Base-by-base conservation (phyloP, 2,113 vertebrate genomes). In the Oncorhynchus gorbuscha region DNA sequence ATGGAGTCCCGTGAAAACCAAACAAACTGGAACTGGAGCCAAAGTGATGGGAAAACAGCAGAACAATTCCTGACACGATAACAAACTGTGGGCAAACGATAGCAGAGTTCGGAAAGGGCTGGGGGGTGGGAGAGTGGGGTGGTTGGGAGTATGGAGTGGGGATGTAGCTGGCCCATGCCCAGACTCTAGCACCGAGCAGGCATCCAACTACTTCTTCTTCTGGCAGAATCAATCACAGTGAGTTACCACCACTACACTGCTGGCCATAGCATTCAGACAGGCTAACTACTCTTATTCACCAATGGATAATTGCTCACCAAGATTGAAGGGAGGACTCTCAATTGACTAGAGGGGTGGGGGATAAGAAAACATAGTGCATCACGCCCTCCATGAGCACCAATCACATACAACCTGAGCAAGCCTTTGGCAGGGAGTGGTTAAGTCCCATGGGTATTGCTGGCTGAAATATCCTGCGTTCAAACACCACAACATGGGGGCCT, bases 261-360 rank as follows among this genome's bases (percentile, higher is more conserved):
- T 79, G 88, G 81, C 83, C 77, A 32, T 81, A 79, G 78, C 88
- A 91, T 92, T 89, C 89, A 90, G 81, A 86, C 87, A 88, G 88
- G 85, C 89, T 88, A 91, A 91, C 89, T 88, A 82, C 81, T 84
- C 79, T 80, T 80, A 81, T 89, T 85, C 88, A 61, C 85, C 86
- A 90, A 87, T 88, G 89, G 91, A 92, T 90, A 92, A 93, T 91
- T 90, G 88, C 3, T 55, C 59, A 75, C 76, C 76, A 84, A 92
- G 91, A 94, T 93, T 88, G 92, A 92, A 92, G 90, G 85, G 89
- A 89, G 84, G 80, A 86, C 81, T 89, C 88, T 90, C 91, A 64
- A 83, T 87, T 91, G 85, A 89, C 89, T 58, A 62, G n/a, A 62
- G 59, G 59, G 18, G 59, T 7, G 70, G 61, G 69, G 72, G 69